Conservation (phyloP, 1,140 invertebrate genomes). For the Halyomorpha halys region DNA sequence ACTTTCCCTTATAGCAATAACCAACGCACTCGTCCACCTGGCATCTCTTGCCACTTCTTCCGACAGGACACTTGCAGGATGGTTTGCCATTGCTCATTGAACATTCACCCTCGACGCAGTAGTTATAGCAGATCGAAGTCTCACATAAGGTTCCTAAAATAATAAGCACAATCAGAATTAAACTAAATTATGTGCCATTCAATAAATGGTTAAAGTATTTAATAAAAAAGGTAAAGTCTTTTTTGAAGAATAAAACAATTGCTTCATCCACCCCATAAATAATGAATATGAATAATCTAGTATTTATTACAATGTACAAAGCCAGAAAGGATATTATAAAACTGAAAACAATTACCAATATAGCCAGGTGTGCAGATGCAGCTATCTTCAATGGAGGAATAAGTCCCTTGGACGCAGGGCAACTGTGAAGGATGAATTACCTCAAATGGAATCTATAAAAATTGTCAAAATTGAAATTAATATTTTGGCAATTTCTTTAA, state of each 20-base stretch:
- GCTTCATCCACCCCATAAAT: too few relatives aligned
- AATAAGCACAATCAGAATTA: neutral
- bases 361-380: neutral
- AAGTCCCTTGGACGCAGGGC: neutral
- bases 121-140: slow-evolving; percentile 11
- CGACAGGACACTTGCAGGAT: neutral
- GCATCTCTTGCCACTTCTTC: neutral
- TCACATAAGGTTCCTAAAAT: slow-evolving; percentile 2
- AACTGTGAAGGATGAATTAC: neutral
- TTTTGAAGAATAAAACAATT: too few relatives aligned
- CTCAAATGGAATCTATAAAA: too few relatives aligned
- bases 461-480: too few relatives aligned
- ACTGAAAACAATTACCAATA: neutral
- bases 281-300: too few relatives aligned
- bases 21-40: neutral
- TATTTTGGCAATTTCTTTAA: too few relatives aligned
- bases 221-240: too few relatives aligned
- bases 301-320: too few relatives aligned
- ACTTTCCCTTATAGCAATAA: neutral
- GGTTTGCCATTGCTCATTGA: neutral
- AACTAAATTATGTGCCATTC: too few relatives aligned
- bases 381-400: neutral
- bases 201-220: too few relatives aligned
- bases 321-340: too few relatives aligned
- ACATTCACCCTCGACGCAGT: neutral